phyloP scores from a whole-genome alignment of 2,113 vertebrate genomes.

The Eupsittula cactorum region DNA sequence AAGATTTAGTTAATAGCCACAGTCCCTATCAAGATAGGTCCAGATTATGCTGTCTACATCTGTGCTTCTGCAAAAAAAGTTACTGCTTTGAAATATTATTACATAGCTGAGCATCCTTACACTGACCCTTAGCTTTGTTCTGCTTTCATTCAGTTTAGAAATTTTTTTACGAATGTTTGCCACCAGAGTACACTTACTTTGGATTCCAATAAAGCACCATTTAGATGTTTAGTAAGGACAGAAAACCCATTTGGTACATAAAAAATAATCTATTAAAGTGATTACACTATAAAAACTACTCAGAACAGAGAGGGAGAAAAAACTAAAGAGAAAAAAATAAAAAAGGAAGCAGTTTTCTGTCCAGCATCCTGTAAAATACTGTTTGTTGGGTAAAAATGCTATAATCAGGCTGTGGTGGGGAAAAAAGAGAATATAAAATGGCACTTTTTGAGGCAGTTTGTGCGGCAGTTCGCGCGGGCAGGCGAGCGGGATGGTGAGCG shows the following conservation, averaged over 20 bases:
- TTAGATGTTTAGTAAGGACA: slow-evolving; percentile 28
- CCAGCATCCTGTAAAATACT: not conserved
- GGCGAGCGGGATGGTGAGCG: no score
- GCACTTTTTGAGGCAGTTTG: not conserved
- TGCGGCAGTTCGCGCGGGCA: no score
- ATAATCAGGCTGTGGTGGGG: not conserved
- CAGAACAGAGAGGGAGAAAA: not conserved
- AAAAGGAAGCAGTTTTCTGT: not conserved
- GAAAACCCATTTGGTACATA: slow-evolving; percentile 9
- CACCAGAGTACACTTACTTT: slow-evolving; percentile 38
- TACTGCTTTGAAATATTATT: not conserved
- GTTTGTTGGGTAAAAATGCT: not conserved
- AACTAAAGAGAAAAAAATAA: not conserved
- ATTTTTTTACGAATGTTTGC: slow-evolving; percentile 27
- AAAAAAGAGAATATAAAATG: not conserved
- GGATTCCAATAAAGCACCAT: slow-evolving; percentile 36
- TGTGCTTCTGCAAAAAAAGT: not conserved
- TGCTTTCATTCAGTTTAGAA: not conserved
- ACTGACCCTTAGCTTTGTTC: not conserved
- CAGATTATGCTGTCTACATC: not conserved
- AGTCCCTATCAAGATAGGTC: not conserved
- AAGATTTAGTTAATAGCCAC: not conserved
- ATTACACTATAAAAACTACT: not conserved
- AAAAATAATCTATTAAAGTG: slow-evolving; percentile 25
- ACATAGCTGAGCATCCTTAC: not conserved